Base-by-base conservation (phyloP, 2,797 vertebrate species). In the Pterois miles region DNA sequence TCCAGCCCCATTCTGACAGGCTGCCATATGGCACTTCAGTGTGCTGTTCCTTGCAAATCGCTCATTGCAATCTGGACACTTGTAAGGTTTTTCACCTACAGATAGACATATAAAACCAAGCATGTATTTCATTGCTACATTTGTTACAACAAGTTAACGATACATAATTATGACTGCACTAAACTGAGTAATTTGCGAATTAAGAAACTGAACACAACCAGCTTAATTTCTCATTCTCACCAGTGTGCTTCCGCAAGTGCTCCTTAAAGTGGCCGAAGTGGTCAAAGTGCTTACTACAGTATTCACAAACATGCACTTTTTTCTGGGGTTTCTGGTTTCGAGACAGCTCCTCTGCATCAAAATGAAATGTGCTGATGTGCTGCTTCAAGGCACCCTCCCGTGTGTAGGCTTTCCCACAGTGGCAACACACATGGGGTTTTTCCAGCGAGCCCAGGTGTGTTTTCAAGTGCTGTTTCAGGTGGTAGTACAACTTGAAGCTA, bases 231-330 rank as follows among this genome's bases (percentile, higher is more conserved):
- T 34, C 2, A 56, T 48, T 46, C 92, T 95, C 92, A 99, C 98
- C 98, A 80, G 98, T 99, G 92, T 99, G 98, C 78, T 99, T 99
- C 70, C 98, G 94, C 69, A 99, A 94, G 80, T 99, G 98, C 77
- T 99, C 98, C 94, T 99, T 99, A 93, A 99, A 99, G 91, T 99
- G 98, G n/a, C 98, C 98, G 16, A 99, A 99, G 90, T 99, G 98
- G 84, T 99, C 98, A 86, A 99, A 99, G 86, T 98, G 96, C 86
- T 99, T 99, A 48, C 97, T 97, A 83, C 98, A 99, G 90, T 98
- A 99, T 89, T 98, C 97, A 92, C 98, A 99, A 78, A 98, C 89
- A 8, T 99, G 98, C 87, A 99, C 97, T 93, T 98, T 99, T 94
- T 99, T 99, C 91, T 97, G 96, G 73, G 96, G 95, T 84, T 96